These are phyloP conservation scores for Stenolophus ochropezus DNA, from an alignment of 2,888 invertebrate genomes.

Conservation along the genomic window DNA sequence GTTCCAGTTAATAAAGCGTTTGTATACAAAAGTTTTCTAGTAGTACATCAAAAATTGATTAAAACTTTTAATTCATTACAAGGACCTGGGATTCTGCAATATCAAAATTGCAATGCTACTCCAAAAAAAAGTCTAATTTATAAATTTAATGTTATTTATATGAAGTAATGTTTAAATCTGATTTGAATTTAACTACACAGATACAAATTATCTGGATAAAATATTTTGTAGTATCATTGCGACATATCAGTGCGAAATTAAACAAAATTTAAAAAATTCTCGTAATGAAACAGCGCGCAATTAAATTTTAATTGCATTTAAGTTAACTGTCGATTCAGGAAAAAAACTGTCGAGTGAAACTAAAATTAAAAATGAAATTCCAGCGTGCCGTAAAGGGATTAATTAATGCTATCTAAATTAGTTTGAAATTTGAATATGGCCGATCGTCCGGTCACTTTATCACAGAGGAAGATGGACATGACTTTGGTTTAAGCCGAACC, in stretches of 20 bases:
- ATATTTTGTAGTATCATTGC: neutral
- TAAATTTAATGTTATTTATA: too few species aligned
- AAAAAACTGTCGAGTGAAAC: constrained; percentile 27
- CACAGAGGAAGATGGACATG: constrained; percentile 11
- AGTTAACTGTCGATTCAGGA: constrained; percentile 19
- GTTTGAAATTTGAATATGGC: constrained; percentile 47
- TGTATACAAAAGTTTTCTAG: too few species aligned
- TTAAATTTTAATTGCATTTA: constrained; percentile 44
- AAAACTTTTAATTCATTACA: too few species aligned
- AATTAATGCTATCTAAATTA: constrained; percentile 53
- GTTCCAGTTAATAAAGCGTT: too few species aligned
- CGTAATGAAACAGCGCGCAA: neutral
- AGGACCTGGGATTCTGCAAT: too few species aligned
- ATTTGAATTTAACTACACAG: too few species aligned
- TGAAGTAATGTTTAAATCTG: too few species aligned
- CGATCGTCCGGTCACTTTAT: neutral
- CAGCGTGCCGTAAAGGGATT: constrained; percentile 29
- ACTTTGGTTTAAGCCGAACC: constrained; percentile 51
- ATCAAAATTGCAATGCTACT: too few species aligned
- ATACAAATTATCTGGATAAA: neutral
- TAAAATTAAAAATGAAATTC: constrained; percentile 48
- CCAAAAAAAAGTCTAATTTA: too few species aligned
- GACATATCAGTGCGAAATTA: neutral
- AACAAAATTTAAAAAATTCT: constrained; percentile 25
- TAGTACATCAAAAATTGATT: too few species aligned